phyloP scores from a whole-genome alignment of 2,797 vertebrate genomes.

The Spondyliosoma cantharus region DNA sequence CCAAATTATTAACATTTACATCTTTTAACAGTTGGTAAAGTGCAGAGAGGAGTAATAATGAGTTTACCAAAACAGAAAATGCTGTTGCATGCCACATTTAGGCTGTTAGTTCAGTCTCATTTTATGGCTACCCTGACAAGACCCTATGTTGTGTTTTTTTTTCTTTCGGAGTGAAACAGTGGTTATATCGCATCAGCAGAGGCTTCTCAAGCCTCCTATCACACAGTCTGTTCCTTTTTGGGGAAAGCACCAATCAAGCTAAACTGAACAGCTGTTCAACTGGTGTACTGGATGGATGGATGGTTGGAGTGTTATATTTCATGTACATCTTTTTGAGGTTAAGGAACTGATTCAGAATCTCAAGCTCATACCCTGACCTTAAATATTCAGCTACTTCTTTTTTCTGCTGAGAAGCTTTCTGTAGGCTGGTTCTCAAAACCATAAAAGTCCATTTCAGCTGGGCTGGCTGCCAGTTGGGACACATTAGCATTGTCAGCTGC shows the following conservation, averaged over 20 bases:
- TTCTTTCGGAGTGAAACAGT: too few species aligned
- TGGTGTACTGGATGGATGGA: neutral
- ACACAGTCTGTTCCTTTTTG: too few species aligned
- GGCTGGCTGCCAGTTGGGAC: neutral
- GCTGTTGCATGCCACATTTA: too few species aligned
- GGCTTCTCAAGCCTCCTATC: too few species aligned
- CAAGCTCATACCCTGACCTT: neutral
- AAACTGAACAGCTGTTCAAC: neutral
- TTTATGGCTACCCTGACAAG: too few species aligned
- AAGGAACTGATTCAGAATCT: neutral
- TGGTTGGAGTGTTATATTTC: neutral
- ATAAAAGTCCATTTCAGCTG: neutral
- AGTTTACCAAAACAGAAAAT: too few species aligned
- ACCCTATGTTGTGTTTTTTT: too few species aligned
- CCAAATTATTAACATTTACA: too few species aligned
- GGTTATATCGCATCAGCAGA: too few species aligned
- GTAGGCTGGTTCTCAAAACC: neutral
- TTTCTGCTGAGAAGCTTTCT: neutral
- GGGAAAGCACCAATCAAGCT: neutral
- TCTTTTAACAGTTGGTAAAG: too few species aligned
- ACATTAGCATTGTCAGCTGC: neutral
- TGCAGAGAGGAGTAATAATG: too few species aligned
- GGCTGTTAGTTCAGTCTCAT: too few species aligned
- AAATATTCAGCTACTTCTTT: neutral
- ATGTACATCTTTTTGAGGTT: neutral